Evolutionary conservation across 2,797 vertebrate genomes (phyloP), one percentile per base, ranked within the genome.

Genomic region (Enteromius argenteus): DNA sequence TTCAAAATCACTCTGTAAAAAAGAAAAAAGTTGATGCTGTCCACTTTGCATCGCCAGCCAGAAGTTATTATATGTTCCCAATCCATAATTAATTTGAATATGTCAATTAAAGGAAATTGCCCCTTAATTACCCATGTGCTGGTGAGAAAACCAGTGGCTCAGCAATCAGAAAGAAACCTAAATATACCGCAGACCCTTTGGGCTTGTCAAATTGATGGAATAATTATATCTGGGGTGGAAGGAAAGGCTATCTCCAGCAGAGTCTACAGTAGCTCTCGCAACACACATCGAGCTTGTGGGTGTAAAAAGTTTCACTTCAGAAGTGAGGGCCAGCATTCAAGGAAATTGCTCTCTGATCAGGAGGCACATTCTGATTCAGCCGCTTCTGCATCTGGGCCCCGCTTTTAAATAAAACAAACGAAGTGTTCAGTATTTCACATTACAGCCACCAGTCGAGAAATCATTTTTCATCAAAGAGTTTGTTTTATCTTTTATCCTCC

Each of bases 1-100:
- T 44, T 42, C n/a, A 58, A 76, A 72, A 42, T 51, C 35, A 69
- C 53, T 37, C 42, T 5, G 27, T 80, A 32, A 75, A 78, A 46
- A 49, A 11, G 32, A 37, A 19, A 51, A 74, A 53, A 39, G 73
- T 51, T 74, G 51, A 51, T 49, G 49, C 81, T 79, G 79, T 85
- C 62, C 74, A 84, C 66, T 78, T 73, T 69, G 23, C 69, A 84
- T 74, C n/a, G 4, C 53, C 78, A 66, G 81, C 21, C 37, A 58
- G 68, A 83, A 81, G 62, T 83, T 87, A 81, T 74, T 83, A 81
- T 56, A 89, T 53, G 49, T 85, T 87, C 81, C 42, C 74, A 87
- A 86, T 84, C 77, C 78, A 82, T 88, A 85, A 87, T 87, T 88
- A 88, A 88, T 85, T 86, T 86, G 81, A 89, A 87, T 85, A 77